phyloP scores from a whole-genome alignment of 2,113 vertebrate genomes.

The Pluvialis apricaria region DNA sequence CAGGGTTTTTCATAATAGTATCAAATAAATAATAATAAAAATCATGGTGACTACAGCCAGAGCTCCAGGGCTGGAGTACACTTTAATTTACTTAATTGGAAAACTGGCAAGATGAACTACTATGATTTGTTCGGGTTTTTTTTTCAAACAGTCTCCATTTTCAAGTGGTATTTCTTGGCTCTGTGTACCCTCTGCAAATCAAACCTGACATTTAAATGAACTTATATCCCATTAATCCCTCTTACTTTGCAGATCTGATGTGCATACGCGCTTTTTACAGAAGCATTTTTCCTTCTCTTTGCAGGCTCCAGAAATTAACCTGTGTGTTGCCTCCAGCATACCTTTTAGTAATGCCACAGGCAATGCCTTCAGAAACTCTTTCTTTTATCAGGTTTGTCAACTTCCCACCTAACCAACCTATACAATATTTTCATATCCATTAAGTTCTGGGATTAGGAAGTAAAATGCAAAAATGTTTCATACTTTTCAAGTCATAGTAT shows the following conservation, averaged over 20 bases:
- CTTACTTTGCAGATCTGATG: not conserved
- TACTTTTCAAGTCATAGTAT: not conserved
- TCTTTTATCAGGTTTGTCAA: constrained; percentile 85
- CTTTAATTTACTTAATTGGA: not conserved
- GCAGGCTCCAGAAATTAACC: constrained; percentile 78
- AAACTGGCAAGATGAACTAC: not conserved
- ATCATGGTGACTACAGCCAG: not conserved
- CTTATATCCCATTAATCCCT: not conserved
- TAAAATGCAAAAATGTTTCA: not conserved
- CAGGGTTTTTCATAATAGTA: not conserved
- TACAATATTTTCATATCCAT: not conserved
- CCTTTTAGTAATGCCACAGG: constrained; percentile 70
- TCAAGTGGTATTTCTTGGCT: not conserved
- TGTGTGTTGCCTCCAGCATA: constrained; percentile 80
- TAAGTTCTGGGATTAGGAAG: not conserved
- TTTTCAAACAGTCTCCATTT: not conserved
- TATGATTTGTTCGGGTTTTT: not conserved
- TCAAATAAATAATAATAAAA: not conserved
- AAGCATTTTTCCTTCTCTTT: not conserved
- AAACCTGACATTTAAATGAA: not conserved
- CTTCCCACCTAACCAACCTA: not conserved
- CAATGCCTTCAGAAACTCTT: constrained; percentile 82
- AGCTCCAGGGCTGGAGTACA: not conserved
- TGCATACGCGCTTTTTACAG: not conserved
- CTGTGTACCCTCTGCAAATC: not conserved